These are phyloP conservation scores for Sarcophaga caerulescens DNA, from an alignment of 2,888 invertebrate genomes.

Conservation along the genomic window DNA sequence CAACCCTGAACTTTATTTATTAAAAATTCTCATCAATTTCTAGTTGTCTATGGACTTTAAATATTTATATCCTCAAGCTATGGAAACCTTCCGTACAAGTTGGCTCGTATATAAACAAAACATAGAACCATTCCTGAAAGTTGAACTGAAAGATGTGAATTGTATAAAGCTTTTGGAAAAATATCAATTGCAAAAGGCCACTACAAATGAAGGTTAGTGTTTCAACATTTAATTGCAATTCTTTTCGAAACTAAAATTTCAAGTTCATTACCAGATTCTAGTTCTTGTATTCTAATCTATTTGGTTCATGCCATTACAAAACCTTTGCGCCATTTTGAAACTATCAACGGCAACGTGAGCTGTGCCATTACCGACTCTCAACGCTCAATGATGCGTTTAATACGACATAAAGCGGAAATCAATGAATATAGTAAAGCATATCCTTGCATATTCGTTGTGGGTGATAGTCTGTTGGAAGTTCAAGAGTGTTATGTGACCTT, in stretches of 20 bases:
- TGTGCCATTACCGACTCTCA: constrained; percentile 53
- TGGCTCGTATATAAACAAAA: constrained; percentile 48
- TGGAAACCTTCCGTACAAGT: constrained; percentile 24
- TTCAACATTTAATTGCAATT: no score
- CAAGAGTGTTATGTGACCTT: constrained; percentile 41
- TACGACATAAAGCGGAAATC: constrained; percentile 30
- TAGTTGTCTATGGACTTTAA: constrained; percentile 49
- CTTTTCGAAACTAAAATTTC: not conserved
- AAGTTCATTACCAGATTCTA: constrained; percentile 26
- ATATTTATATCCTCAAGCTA: constrained; percentile 38
- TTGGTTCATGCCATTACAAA: constrained; percentile 55
- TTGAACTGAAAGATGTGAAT: constrained; percentile 45
- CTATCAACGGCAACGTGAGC: not conserved
- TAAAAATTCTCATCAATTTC: not conserved
- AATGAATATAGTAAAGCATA: constrained; percentile 17
- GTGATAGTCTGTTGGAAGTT: constrained; percentile 33
- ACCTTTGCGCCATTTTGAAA: not conserved
- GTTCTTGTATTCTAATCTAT: constrained; percentile 37
- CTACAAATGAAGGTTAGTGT: constrained; percentile 33
- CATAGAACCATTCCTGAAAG: constrained; percentile 39
- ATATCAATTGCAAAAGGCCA: not conserved
- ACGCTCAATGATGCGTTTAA: constrained; percentile 30
- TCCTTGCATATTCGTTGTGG: constrained; percentile 56
- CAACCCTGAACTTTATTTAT: no score
- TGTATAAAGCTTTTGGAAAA: constrained; percentile 37